Conservation (phyloP, 2,888 invertebrate species). For the Melanotus villosus region DNA sequence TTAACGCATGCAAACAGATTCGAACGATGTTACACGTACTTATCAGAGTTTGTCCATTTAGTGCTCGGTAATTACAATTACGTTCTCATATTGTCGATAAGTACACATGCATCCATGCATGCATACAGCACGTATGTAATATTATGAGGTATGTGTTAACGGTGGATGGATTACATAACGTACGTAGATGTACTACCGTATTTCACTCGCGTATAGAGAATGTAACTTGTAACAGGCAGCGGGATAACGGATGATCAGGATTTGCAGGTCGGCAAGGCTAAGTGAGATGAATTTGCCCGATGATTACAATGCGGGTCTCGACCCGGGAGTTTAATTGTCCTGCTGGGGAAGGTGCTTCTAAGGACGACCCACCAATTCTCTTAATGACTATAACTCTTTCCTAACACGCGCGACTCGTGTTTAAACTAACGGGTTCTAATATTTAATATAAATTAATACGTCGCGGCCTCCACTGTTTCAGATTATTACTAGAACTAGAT, state of each 20-base stretch:
- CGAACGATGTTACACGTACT: slow-evolving; percentile 18
- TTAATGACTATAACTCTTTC: slow-evolving; percentile 47
- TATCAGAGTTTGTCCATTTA: slow-evolving; percentile 18
- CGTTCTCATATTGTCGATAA: not conserved
- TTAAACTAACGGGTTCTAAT: slow-evolving; percentile 28
- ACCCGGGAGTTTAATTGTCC: slow-evolving; percentile 50
- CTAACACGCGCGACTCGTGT: slow-evolving; percentile 33
- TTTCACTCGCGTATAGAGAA: slow-evolving; percentile 40
- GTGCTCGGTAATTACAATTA: not conserved
- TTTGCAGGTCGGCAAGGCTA: slow-evolving; percentile 50
- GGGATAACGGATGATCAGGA: slow-evolving; percentile 49
- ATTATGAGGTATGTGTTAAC: no score
- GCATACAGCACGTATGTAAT: not conserved
- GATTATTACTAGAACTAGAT: not conserved
- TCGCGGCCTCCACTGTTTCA: slow-evolving; percentile 4
- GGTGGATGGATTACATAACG: not conserved
- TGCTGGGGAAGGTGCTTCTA: slow-evolving; percentile 45
- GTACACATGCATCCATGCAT: not conserved
- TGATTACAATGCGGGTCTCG: slow-evolving; percentile 51
- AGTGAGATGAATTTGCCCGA: slow-evolving; percentile 50
- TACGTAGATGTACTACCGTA: slow-evolving; percentile 10
- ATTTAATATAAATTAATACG: slow-evolving; percentile 25
- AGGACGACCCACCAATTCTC: slow-evolving; percentile 44
- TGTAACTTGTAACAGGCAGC: slow-evolving; percentile 45
- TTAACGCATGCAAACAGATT: slow-evolving; percentile 24